A percentile compares a stretch with the other conserved stretches of the same genome.
Evolutionary conservation across 37 sponge, comb jelly and placozoan species (phyloP).

Genomic region (Theonella swinhoei): DNA sequence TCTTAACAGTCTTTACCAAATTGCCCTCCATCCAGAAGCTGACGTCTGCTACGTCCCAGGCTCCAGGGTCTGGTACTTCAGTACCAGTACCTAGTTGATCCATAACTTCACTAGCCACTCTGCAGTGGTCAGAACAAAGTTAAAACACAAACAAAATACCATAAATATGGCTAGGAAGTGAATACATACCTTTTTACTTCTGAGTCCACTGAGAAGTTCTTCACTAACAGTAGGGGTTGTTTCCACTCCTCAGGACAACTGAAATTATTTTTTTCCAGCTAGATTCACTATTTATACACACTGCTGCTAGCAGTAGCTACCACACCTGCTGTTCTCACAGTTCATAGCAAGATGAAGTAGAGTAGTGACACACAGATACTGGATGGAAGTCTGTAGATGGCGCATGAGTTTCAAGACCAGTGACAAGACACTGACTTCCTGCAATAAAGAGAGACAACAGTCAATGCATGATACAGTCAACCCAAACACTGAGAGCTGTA

Average conservation of each 20-base stretch:
- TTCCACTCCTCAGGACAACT: slow-evolving; percentile 19
- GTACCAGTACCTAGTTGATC: background rate
- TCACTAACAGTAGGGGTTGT: slow-evolving; percentile 54
- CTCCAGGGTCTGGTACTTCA: slow-evolving; percentile 45
- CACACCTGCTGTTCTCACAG: background rate
- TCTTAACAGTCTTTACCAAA: slow-evolving; percentile 1
- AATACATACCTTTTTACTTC: slow-evolving; percentile 21
- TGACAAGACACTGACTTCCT: background rate
- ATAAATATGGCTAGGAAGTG: background rate
- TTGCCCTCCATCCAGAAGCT: slow-evolving; percentile 69
- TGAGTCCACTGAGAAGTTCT: slow-evolving; percentile 26
- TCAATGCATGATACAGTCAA: background rate
- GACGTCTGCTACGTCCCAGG: slow-evolving; percentile 58
- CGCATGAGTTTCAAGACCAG: slow-evolving; percentile 1
- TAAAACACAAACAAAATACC: background rate
- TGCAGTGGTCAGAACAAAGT: background rate
- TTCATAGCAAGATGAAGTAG: slow-evolving; percentile 15
- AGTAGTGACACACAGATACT: slow-evolving; percentile 26
- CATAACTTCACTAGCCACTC: slow-evolving; percentile 43
- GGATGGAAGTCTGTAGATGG: background rate
- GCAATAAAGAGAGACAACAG: background rate
- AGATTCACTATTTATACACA: background rate
- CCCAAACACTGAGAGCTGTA: background rate
- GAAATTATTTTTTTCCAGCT: background rate
- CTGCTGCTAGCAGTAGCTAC: background rate